Base-by-base conservation (phyloP, 2,113 vertebrate genomes). In the Struthidea cinerea region DNA sequence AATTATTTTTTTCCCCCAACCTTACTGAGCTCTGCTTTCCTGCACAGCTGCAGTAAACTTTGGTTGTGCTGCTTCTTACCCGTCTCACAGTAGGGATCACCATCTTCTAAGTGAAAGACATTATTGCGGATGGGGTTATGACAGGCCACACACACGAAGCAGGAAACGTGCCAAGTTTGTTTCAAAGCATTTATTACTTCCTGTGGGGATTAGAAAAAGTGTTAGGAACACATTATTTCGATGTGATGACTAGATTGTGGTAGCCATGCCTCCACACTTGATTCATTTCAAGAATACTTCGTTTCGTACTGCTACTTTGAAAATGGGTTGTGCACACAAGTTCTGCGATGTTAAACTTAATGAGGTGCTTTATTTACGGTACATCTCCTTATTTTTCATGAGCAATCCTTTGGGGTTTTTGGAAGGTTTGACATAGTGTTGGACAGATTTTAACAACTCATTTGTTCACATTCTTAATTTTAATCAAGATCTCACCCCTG, bases 121-220 rank as follows among this genome's bases (percentile, higher is more conserved):
- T 99, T 99, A 96, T 99, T 99, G 91, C 98, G 98, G 97, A 99
- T 99, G 77, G 99, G 99, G 90, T 99, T 98, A 50, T 99, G 98
- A 97, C 99, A 99, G 95, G 99, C 98, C 49, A 98, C 98, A 75
- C 99, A 99, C 86, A 99, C 97, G 28, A 99, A 99, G 95, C 99
- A 99, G 97, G 98, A 98, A 88, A 99, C 98, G 1, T 99, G 99
- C 99, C 99, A 99, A 87, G 99, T 99, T 97, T 99, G 99, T 97
- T 99, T 99, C 98, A 99, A 97, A 92, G 99, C 99, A 96, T 99
- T 99, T 98, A 99, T 99, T 90, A 99, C 98, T 98, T 99, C 99
- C 99, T 99, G 97, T 94, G 81, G 96, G 87, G 86, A 67, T 94
- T 68, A 89, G 93, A 64, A 91, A 96, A 95, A 85, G 69, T 88